phyloP scores from a whole-genome alignment of 2,888 invertebrate species.

The Carpatolechia fugitivella region DNA sequence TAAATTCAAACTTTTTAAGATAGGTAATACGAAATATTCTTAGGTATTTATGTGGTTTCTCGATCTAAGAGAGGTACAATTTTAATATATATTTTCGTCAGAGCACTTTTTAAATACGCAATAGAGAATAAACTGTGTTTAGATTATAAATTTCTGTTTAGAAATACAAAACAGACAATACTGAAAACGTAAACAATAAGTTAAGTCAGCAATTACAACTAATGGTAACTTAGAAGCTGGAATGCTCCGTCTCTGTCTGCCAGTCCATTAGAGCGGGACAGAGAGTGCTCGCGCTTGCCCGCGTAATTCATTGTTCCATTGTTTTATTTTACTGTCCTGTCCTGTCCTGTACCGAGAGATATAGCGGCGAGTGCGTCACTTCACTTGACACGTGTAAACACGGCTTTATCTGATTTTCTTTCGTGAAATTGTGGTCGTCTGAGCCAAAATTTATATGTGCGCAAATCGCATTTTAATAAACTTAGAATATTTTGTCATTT shows the following conservation, averaged over 20 bases:
- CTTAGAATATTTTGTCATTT: no score
- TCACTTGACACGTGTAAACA: conserved; percentile 16
- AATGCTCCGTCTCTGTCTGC: conserved; percentile 27
- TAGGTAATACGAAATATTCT: no score
- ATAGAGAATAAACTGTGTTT: no score
- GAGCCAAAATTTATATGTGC: no score
- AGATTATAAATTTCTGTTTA: no score
- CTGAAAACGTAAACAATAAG: not conserved
- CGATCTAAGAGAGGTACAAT: no score
- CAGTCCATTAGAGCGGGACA: conserved; percentile 51
- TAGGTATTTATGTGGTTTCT: no score
- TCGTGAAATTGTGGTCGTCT: no score
- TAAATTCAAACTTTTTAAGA: no score
- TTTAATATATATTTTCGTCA: no score
- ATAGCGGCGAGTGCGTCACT: conserved; percentile 28
- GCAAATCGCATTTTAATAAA: no score
- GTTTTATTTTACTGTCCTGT: conserved; percentile 51
- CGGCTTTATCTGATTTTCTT: conserved; percentile 1
- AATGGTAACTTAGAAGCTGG: conserved; percentile 42
- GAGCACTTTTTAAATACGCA: no score
- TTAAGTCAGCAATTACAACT: conserved; percentile 13
- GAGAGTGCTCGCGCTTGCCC: conserved; percentile 47
- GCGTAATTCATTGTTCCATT: conserved; percentile 62
- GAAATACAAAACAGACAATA: not conserved
- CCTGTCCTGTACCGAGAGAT: conserved; percentile 51